Evolutionary conservation across 2,797 vertebrate species (phyloP).

Genomic region (Sylvilagus floridanus): DNA sequence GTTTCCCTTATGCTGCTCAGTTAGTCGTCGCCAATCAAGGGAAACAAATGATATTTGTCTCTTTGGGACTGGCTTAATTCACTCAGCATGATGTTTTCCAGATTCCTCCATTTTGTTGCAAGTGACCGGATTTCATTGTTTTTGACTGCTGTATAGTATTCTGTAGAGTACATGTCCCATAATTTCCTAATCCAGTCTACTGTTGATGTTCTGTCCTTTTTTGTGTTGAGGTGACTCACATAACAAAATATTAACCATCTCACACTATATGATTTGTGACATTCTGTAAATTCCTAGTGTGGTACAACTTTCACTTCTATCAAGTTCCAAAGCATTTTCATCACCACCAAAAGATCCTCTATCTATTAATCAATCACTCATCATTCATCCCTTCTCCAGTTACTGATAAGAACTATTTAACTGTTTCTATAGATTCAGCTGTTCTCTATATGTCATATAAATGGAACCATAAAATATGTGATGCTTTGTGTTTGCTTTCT

Average conservation of each 20-base stretch:
- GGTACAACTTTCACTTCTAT: neutral
- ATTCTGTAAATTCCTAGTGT: neutral
- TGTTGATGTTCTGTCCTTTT: neutral
- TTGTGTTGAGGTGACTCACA: conserved; percentile 8
- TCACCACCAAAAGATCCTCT: neutral
- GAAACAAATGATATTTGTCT: too few species aligned
- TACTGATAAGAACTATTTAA: neutral
- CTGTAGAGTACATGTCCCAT: too few species aligned
- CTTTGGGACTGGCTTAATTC: too few species aligned
- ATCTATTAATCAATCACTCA: neutral
- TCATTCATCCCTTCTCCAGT: neutral
- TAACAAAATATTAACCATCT: conserved; percentile 31
- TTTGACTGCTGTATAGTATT: too few species aligned
- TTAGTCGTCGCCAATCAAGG: too few species aligned
- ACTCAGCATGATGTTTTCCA: too few species aligned
- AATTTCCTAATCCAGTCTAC: too few species aligned
- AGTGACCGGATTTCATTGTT: too few species aligned
- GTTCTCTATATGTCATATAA: conserved; percentile 19
- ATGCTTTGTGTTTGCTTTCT: neutral
- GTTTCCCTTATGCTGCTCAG: too few species aligned
- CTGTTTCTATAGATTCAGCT: neutral
- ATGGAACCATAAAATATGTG: neutral
- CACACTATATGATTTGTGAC: conserved; percentile 4
- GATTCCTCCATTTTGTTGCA: too few species aligned
- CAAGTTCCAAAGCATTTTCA: conserved; percentile 31